phyloP scores from a whole-genome alignment of 2,797 vertebrate genomes.

The Rhabdomys pumilio region DNA sequence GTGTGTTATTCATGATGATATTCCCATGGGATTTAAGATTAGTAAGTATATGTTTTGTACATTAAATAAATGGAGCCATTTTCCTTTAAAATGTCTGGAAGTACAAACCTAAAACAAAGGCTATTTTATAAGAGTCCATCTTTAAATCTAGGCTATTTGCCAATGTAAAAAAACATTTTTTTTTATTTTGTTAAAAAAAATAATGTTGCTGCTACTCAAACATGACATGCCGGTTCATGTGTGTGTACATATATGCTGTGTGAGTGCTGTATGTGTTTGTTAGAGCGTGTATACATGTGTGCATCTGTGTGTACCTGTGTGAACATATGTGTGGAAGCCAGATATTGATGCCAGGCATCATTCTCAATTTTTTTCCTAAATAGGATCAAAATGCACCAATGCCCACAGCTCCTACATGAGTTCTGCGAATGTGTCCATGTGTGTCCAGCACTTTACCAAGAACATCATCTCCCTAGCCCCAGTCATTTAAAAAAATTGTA shows the following conservation, averaged over 20 bases:
- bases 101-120: background rate
- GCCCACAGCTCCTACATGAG: background rate
- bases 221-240: background rate
- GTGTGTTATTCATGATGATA: background rate
- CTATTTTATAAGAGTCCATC: background rate
- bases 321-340: too few species aligned
- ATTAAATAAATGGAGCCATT: conserved; percentile 16
- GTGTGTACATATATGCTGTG: background rate
- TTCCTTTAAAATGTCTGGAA: conserved; percentile 43
- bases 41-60: background rate
- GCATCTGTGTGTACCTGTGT: background rate
- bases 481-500: background rate
- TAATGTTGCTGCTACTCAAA: conserved; percentile 1
- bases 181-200: conserved; percentile 29
- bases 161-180: background rate
- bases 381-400: background rate
- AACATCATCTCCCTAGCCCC: background rate
- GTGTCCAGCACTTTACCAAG: background rate
- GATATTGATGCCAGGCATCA: background rate
- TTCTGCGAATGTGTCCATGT: too few species aligned
- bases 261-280: background rate
- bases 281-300: background rate
- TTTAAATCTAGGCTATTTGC: conserved; percentile 2
- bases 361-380: background rate
- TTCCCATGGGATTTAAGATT: background rate